Evolutionary conservation across 2,113 vertebrate genomes (phyloP).

Genomic region (Phalacrocorax carbo): DNA sequence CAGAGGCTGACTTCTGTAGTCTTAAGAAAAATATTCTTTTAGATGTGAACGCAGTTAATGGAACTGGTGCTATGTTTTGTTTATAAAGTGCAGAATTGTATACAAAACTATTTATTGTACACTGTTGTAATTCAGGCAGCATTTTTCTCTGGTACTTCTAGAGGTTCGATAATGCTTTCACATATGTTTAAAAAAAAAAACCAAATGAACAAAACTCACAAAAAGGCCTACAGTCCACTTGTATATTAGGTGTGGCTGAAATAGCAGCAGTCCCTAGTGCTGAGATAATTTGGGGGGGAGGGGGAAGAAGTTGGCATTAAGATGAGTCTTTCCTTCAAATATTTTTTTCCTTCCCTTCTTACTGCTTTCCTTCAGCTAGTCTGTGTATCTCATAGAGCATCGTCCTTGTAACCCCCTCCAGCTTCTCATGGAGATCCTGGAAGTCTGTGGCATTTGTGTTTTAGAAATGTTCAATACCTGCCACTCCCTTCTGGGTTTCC

Average conservation of each 20-base stretch:
- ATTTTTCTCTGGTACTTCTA: background rate
- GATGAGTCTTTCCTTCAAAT: background rate
- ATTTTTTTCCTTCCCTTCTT: background rate
- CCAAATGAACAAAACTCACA: background rate
- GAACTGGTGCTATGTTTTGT: background rate
- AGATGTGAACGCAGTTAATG: background rate
- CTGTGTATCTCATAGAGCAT: background rate
- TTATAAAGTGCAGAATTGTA: background rate
- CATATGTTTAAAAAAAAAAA: background rate
- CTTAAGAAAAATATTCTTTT: background rate
- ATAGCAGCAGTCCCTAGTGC: background rate
- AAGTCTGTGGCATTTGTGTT: background rate
- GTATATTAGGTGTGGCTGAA: background rate
- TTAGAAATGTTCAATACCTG: background rate
- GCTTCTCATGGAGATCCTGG: background rate
- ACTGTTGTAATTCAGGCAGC: background rate
- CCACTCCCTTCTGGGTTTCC: background rate
- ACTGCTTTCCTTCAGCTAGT: background rate
- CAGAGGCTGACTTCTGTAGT: background rate
- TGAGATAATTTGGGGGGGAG: background rate
- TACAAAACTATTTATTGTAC: background rate
- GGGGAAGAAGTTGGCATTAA: background rate
- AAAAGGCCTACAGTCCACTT: background rate
- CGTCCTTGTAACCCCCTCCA: background rate
- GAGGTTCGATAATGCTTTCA: background rate